Evolutionary conservation across 1,140 invertebrate genomes (phyloP).

Genomic region (Dermatophagoides farinae): DNA sequence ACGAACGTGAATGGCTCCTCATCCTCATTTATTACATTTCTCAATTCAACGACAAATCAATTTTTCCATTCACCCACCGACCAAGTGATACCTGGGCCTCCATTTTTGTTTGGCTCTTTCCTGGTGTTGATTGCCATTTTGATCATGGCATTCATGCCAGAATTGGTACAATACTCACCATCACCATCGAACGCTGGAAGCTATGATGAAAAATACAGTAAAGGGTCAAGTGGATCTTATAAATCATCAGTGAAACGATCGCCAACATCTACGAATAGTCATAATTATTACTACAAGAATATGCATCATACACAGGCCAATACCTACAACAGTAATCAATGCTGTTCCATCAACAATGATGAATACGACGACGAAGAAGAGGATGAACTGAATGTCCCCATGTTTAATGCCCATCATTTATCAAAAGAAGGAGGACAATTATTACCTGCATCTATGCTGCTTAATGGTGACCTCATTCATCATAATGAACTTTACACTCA

Average conservation of each 20-base stretch:
- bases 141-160: slow-evolving; percentile 75
- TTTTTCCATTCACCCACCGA: slow-evolving; percentile 14
- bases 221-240: neutral
- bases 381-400: neutral
- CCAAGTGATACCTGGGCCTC: slow-evolving; percentile 82
- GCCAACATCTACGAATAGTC: neutral
- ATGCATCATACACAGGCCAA: neutral
- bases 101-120: slow-evolving; percentile 95
- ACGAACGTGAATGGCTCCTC: neutral
- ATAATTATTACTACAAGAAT: neutral
- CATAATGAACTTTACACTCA: too few species aligned
- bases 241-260: neutral
- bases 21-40: neutral
- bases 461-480: too few species aligned
- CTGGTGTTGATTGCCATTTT: slow-evolving; percentile 83
- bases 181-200: too few species aligned
- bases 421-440: neutral
- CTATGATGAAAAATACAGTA: neutral
- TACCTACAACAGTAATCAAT: neutral
- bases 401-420: neutral
- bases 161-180: slow-evolving; percentile 23
- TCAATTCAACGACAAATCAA: neutral
- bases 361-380: neutral
- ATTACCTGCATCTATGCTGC: neutral
- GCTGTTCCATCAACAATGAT: neutral